A percentile compares a stretch with the other conserved stretches of the same genome.
Evolutionary conservation across 2,888 invertebrate genomes (phyloP).

Genomic region (Salticus scenicus): DNA sequence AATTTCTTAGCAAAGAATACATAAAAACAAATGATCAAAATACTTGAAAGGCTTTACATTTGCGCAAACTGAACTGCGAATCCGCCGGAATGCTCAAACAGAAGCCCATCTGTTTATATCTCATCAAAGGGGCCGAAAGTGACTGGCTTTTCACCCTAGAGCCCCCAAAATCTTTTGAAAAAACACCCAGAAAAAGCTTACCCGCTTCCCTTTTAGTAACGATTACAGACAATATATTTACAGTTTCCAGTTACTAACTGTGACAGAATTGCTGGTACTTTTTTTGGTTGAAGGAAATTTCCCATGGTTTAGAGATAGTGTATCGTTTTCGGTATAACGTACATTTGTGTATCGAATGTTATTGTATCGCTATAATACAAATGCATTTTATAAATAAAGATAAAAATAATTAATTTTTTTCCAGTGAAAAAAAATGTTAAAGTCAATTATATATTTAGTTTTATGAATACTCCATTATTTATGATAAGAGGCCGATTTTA

Average conservation of each 20-base stretch:
- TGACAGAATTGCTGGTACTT: slow-evolving; percentile 15
- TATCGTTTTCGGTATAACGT: not conserved
- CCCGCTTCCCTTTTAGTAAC: slow-evolving; percentile 13
- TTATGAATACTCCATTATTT: too few relatives aligned
- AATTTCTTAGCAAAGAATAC: too few relatives aligned
- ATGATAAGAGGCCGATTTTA: too few relatives aligned
- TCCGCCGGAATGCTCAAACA: slow-evolving; percentile 24
- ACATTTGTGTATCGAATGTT: not conserved
- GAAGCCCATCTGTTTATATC: slow-evolving; percentile 49
- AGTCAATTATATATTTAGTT: too few relatives aligned
- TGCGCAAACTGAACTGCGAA: not conserved
- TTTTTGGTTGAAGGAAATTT: slow-evolving; percentile 22
- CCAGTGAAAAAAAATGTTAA: too few relatives aligned
- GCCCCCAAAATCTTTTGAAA: not conserved
- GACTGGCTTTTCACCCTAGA: not conserved
- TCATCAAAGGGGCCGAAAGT: slow-evolving; percentile 52
- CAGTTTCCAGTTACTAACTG: slow-evolving; percentile 47
- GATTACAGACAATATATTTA: slow-evolving; percentile 47
- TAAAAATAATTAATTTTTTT: too few relatives aligned
- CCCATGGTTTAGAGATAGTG: slow-evolving; percentile 7
- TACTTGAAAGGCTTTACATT: not conserved
- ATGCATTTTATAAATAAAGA: not conserved
- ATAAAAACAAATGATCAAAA: too few relatives aligned
- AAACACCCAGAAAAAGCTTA: not conserved
- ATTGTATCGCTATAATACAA: not conserved